Evolutionary conservation across 35 echinoderm and acorn worm genomes (phyloP), one percentile per base, ranked within the genome.

Genomic region (Apostichopus parvimensis): DNA sequence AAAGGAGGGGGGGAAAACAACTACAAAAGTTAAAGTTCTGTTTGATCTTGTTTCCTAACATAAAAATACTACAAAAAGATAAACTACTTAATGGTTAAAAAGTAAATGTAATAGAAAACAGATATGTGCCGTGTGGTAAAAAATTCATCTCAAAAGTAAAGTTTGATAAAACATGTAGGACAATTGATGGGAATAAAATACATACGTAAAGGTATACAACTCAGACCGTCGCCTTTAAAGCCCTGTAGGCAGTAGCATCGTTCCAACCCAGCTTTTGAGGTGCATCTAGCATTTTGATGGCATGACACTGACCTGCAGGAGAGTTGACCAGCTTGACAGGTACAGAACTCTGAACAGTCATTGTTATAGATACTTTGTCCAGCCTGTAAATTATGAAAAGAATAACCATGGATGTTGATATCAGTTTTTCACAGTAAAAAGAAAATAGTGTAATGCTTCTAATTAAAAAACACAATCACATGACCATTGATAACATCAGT

Each of bases 201-300:
- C 80, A n/a, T 24, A 83, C 80, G 23, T 15, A 57, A n/a, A 13
- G 80, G 80, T 83, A 22, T 24, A 57, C 80, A 83, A 10, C 6
- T 21, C 57, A 8, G 54, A 21, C 80, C 80, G 57, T 83, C 57
- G 5, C 80, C 80, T 22, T 57, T 58, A 58, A 83, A 83, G 4
- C 80, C 80, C 8, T 56, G 14, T 8, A 18, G 54, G 80, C 80
- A 83, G 80, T 83, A 83, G 18, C 81, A 84, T 23, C n/a, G 53
- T 59, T 18, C 17, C 9, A 84, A 14, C 9, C 81, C 81, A 58
- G 9, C 54, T 18, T 15, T 83, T 8, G 21, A 52, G 5, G 54
- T 13, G 18, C 80, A 83, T 22, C 15, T 24, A 58, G 80, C 80
- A 83, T 83, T 15, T 59, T 9, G 8, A 58, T 57, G 80, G 15